A percentile compares a stretch with the other conserved stretches of the same genome.
These are phyloP conservation scores for Bufo gargarizans DNA, from an alignment of 2,113 vertebrate genomes.

Conservation along the genomic window DNA sequence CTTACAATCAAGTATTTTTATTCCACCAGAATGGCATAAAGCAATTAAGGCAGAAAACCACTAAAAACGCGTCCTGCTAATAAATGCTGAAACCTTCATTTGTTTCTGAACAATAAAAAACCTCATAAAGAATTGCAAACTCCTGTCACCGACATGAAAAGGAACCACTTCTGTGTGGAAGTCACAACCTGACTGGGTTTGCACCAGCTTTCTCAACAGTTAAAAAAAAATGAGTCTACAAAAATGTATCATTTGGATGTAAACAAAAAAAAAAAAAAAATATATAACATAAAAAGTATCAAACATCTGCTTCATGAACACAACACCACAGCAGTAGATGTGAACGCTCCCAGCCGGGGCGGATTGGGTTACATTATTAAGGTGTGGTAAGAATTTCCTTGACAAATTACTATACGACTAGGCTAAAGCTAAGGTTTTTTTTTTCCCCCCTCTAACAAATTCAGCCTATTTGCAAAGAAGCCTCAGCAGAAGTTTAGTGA, in stretches of 20 bases:
- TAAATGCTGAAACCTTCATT: slow-evolving; percentile 40
- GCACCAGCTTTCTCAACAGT: background rate
- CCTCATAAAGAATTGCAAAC: slow-evolving; percentile 16
- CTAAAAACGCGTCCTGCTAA: slow-evolving; percentile 15
- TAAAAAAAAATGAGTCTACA: too few relatives aligned
- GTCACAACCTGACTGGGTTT: background rate
- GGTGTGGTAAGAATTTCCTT: slow-evolving; percentile 35
- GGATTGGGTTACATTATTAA: slow-evolving; percentile 31
- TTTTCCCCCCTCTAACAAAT: too few relatives aligned
- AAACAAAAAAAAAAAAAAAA: background rate
- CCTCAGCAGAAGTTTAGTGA: too few relatives aligned
- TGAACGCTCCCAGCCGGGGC: background rate
- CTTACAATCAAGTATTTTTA: background rate
- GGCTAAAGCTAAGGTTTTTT: too few relatives aligned
- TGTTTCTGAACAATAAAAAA: slow-evolving; percentile 37
- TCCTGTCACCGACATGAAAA: background rate
- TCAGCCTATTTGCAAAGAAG: too few relatives aligned
- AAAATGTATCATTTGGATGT: too few relatives aligned
- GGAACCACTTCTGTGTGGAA: background rate
- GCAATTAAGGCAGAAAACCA: slow-evolving; percentile 8
- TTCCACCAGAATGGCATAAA: background rate
- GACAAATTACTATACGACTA: slow-evolving; percentile 14
- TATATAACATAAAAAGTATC: background rate
- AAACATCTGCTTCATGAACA: background rate
- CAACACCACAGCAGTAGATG: slow-evolving; percentile 10